Percentiles rank a stretch among this genome's conserved stretches.
Evolutionary conservation across 2,113 vertebrate genomes (phyloP).

Genomic region (Toxotes jaculatrix): DNA sequence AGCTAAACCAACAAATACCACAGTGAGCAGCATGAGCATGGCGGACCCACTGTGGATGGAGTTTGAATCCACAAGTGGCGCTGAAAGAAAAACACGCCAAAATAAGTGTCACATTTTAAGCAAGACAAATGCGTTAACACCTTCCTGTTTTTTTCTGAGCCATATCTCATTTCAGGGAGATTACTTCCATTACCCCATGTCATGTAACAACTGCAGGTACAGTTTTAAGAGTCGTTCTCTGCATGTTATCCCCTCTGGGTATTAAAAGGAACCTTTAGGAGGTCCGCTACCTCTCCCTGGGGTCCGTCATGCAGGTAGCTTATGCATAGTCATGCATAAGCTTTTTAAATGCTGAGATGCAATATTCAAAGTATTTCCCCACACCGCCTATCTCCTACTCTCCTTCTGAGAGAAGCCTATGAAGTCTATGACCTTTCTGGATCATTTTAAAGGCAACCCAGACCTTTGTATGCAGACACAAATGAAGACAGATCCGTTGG

Average conservation of each 20-base stretch:
- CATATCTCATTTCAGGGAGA: conserved; percentile 32
- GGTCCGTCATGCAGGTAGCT: conserved; percentile 42
- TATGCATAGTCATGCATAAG: conserved; percentile 73
- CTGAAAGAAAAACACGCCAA: conserved; percentile 75
- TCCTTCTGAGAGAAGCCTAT: conserved; percentile 71
- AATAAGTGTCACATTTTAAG: neutral
- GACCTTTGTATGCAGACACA: conserved; percentile 84
- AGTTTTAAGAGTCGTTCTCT: conserved; percentile 41
- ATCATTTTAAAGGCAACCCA: conserved; percentile 82
- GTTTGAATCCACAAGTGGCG: conserved; percentile 92
- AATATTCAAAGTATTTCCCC: conserved; percentile 77
- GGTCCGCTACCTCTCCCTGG: conserved; percentile 53
- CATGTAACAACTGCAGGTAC: conserved; percentile 29
- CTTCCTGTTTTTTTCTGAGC: neutral
- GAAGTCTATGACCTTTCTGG: conserved; percentile 83
- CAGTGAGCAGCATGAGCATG: conserved; percentile 93
- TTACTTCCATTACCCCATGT: conserved; percentile 45
- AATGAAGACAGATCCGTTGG: conserved; percentile 83
- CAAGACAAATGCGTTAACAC: conserved; percentile 18
- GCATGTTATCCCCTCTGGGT: conserved; percentile 54
- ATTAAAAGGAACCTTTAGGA: conserved; percentile 63
- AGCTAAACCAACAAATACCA: conserved; percentile 92
- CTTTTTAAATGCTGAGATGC: conserved; percentile 79
- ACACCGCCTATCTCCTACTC: conserved; percentile 56
- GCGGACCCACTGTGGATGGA: conserved; percentile 92